Conservation (phyloP, 2,797 vertebrate species). For the Girardinus metallicus region DNA sequence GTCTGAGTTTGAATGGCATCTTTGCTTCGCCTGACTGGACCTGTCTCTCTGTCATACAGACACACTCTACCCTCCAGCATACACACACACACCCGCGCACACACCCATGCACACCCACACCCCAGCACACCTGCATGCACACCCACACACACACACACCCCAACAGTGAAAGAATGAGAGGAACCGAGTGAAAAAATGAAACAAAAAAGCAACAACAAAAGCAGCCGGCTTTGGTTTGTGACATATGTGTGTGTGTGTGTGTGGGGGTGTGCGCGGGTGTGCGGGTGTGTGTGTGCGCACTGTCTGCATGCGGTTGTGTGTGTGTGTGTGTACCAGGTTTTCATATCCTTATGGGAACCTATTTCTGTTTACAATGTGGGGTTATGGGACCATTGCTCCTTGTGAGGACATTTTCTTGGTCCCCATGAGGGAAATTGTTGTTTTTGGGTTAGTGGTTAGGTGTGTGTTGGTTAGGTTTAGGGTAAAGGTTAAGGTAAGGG, state of each 20-base stretch:
- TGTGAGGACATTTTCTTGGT: too few relatives aligned
- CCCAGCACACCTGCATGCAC: conserved; percentile 10
- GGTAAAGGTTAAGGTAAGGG: too few relatives aligned
- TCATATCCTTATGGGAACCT: too few relatives aligned
- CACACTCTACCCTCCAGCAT: conserved; percentile 51
- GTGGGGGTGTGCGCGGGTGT: too few relatives aligned
- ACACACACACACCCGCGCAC: conserved; percentile 9
- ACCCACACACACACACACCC: conserved; percentile 21
- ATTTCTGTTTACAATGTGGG: too few relatives aligned
- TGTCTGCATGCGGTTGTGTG: too few relatives aligned
- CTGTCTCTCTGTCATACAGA: conserved; percentile 61
- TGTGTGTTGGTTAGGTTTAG: too few relatives aligned
- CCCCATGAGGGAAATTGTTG: too few relatives aligned
- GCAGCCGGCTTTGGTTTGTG: conserved; percentile 6
- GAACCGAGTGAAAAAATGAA: conserved; percentile 15
- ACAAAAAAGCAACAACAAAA: conserved; percentile 32
- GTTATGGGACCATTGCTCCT: too few relatives aligned
- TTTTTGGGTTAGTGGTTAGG: too few relatives aligned
- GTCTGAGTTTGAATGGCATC: conserved; percentile 71
- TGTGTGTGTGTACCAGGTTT: too few relatives aligned
- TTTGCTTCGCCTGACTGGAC: conserved; percentile 66
- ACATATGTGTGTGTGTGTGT: neutral
- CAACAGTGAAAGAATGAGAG: neutral
- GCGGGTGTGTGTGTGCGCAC: too few relatives aligned
- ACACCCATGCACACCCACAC: conserved; percentile 23